Percentiles rank a stretch among this genome's conserved stretches.
These are phyloP conservation scores for Tamandua tetradactyla DNA, from an alignment of 2,797 vertebrate species.

Conservation along the genomic window DNA sequence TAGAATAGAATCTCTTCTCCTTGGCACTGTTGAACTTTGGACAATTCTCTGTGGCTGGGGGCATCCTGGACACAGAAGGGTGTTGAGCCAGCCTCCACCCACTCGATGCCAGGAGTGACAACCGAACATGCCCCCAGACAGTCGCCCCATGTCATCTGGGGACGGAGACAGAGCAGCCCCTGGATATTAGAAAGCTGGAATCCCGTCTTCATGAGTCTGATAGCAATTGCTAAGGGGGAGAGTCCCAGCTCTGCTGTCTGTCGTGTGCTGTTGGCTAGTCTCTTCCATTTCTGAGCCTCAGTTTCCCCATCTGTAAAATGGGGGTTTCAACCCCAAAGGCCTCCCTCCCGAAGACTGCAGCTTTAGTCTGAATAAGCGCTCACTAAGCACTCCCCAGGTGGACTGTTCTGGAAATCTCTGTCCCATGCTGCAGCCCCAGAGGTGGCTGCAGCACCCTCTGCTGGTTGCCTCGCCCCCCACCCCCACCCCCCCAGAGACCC, in stretches of 20 bases:
- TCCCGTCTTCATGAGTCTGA: background rate
- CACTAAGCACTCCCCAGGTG: background rate
- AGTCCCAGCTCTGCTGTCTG: background rate
- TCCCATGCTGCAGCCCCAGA: background rate
- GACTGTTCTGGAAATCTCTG: background rate
- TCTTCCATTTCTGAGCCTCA: background rate
- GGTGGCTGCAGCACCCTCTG: background rate
- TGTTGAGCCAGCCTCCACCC: background rate
- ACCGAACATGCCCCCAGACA: background rate
- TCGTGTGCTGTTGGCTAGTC: background rate
- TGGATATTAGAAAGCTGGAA: rapidly evolving
- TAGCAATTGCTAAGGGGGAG: background rate
- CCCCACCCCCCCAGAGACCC: background rate
- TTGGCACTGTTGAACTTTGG: background rate
- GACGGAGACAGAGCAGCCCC: background rate
- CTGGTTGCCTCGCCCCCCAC: rapidly evolving
- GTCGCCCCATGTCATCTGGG: background rate
- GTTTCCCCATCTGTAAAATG: background rate
- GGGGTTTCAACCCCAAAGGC: rapidly evolving
- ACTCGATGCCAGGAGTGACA: background rate
- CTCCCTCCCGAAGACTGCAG: background rate
- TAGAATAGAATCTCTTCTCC: too few species aligned
- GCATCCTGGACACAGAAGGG: too few species aligned
- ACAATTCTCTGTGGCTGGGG: background rate
- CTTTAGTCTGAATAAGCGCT: background rate